Percentiles rank a stretch among this genome's conserved stretches.
phyloP scores from a whole-genome alignment of 2,888 invertebrate species.

The Dyspetes luteomarginatus region DNA sequence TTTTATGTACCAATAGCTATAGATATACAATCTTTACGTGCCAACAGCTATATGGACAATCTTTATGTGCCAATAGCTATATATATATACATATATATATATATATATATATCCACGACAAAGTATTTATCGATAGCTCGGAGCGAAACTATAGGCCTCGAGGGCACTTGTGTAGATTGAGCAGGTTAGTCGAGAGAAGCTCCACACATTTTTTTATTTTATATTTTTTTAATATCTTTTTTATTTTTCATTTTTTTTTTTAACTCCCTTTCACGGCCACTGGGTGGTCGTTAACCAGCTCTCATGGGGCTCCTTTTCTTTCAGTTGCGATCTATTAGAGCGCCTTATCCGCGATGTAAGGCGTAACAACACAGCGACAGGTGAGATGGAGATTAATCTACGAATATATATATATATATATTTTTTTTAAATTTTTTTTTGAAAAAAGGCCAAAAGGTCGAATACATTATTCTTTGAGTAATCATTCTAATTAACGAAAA shows the following conservation, averaged over 20 bases:
- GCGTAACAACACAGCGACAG: constrained; percentile 52
- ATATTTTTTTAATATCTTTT: constrained; percentile 21
- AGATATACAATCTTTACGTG: not conserved
- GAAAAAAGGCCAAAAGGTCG: constrained; percentile 27
- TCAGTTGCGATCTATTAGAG: constrained; percentile 61
- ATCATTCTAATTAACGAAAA: constrained; percentile 48
- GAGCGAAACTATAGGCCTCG: constrained; percentile 27
- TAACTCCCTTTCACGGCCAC: constrained; percentile 59
- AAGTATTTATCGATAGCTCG: constrained; percentile 62
- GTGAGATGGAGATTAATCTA: constrained; percentile 35
- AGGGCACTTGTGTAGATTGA: constrained; percentile 40
- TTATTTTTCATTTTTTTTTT: constrained; percentile 29
- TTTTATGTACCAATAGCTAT: not conserved
- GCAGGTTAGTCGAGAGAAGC: constrained; percentile 52
- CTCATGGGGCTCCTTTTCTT: constrained; percentile 49
- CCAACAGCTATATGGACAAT: not conserved
- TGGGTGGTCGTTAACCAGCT: constrained; percentile 66
- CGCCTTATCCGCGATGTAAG: constrained; percentile 52
- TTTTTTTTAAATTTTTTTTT: no score
- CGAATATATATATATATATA: not conserved
- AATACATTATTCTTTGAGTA: constrained; percentile 47
- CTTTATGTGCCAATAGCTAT: not conserved
- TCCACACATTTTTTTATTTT: constrained; percentile 35
- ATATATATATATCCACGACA: constrained; percentile 6
- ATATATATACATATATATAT: constrained; percentile 13